Base-by-base conservation (phyloP, 2,113 vertebrate genomes). In the Procavia capensis region DNA sequence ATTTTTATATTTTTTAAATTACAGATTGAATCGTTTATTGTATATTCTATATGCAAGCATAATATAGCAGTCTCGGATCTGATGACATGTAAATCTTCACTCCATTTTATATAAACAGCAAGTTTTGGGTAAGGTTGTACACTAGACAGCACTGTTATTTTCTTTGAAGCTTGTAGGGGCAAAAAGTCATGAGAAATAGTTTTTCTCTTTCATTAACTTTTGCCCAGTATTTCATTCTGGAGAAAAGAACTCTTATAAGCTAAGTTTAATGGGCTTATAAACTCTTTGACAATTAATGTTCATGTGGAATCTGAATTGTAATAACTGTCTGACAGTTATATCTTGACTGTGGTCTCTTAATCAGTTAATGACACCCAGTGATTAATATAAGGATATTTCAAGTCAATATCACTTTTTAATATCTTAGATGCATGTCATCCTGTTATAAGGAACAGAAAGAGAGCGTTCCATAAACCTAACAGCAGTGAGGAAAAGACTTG, bases 141-240 rank as follows among this genome's bases (percentile, higher is more conserved):
- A 11, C n/a, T 81, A 27, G 9, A 76, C 25, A 84, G 7, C 24
- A 25, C 3, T 64, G 29, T 36, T 74, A 45, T 54, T 89, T 91
- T 85, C 22, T 86, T 80, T 87, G 16, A 76, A 78, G 87, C 24
- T 19, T 27, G 43, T 25, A 47, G 43, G 11, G 76, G 11, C 10
- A 93, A 87, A 50, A 25, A 81, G 11, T 50, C 64, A 92, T 84
- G 47, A 76, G 92, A 87, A 66, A 97, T 84, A 86, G 70, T 85
- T 85, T 94, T 83, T 94, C 91, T 29, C 84, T 88, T 92, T 79
- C 94, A 92, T 87, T 96, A 93, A 90, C 63, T 93, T 94, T 68
- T 89, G 19, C 41, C 92, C 34, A 80, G 78, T 74, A 50, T 92
- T 95, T 92, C 72, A 88, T 88, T 97, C 54, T 61, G 20, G 50